These are phyloP conservation scores for Dicycla oo DNA, from an alignment of 2,888 invertebrate species.

Conservation along the genomic window DNA sequence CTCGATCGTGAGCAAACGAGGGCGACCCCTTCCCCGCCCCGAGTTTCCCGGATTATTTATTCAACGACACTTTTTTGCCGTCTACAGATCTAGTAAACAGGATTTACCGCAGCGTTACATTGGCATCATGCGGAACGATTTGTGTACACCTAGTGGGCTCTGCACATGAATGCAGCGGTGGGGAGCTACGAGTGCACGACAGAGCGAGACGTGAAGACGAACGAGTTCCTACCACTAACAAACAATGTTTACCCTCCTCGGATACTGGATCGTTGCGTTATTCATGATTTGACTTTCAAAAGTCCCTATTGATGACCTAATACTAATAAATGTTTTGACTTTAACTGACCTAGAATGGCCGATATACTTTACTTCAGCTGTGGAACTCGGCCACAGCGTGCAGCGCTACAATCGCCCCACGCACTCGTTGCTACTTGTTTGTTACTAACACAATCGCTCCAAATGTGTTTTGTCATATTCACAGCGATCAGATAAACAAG, in stretches of 20 bases:
- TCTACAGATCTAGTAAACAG: conserved; percentile 3
- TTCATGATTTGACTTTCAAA: neutral
- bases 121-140: neutral
- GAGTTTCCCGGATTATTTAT: conserved; percentile 31
- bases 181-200: neutral
- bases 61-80: conserved; percentile 31
- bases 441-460: neutral
- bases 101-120: conserved; percentile 19
- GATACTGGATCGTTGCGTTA: neutral
- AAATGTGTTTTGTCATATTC: conserved; percentile 9
- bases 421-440: neutral
- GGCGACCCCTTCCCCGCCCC: conserved; percentile 4
- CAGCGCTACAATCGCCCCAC: neutral
- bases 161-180: neutral
- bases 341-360: conserved; percentile 2
- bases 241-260: neutral
- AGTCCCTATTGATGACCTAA: neutral
- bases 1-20: conserved; percentile 18
- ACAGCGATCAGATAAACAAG: conserved; percentile 9
- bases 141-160: neutral
- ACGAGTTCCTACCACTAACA: no score
- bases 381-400: neutral
- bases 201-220: neutral
- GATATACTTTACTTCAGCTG: conserved; percentile 5
- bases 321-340: neutral